phyloP scores from a whole-genome alignment of 2,888 invertebrate genomes.

The Cephus pygmeus region DNA sequence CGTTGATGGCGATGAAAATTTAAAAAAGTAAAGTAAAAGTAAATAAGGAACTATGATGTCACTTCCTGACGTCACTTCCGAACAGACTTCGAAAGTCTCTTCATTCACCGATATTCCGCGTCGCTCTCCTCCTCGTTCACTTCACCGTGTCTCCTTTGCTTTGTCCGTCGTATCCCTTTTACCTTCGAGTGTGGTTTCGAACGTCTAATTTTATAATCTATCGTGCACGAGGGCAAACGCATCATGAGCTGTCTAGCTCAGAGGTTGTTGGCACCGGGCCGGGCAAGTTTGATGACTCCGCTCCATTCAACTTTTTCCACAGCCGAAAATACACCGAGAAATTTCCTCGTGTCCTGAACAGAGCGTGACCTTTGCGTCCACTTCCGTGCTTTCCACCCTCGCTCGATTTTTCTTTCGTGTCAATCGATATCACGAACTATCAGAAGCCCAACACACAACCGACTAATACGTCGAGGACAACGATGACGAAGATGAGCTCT shows the following conservation, averaged over 20 bases:
- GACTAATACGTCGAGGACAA: neutral
- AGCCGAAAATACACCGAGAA: conserved; percentile 13
- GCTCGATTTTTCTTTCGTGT: neutral
- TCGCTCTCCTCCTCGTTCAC: conserved; percentile 23
- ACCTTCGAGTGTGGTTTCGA: conserved; percentile 45
- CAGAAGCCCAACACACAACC: neutral
- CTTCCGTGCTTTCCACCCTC: neutral
- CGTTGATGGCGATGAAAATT: neutral
- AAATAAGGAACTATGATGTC: neutral
- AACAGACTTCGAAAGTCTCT: neutral
- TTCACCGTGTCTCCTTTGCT: conserved; percentile 32
- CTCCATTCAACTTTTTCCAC: conserved; percentile 35
- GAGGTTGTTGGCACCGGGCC: conserved; percentile 51
- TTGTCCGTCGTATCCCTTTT: conserved; percentile 38
- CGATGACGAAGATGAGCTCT: neutral
- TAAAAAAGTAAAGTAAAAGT: neutral
- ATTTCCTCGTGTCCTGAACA: conserved; percentile 3
- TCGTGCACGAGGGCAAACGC: conserved; percentile 55
- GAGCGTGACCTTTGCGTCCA: neutral
- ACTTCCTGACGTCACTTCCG: neutral
- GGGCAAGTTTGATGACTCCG: conserved; percentile 44
- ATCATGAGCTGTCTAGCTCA: conserved; percentile 48
- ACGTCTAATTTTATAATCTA: conserved; percentile 57
- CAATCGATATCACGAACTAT: neutral
- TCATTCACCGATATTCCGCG: neutral